These are phyloP conservation scores for Formicarius rufipectus DNA, from an alignment of 2,113 vertebrate genomes.

Conservation along the genomic window DNA sequence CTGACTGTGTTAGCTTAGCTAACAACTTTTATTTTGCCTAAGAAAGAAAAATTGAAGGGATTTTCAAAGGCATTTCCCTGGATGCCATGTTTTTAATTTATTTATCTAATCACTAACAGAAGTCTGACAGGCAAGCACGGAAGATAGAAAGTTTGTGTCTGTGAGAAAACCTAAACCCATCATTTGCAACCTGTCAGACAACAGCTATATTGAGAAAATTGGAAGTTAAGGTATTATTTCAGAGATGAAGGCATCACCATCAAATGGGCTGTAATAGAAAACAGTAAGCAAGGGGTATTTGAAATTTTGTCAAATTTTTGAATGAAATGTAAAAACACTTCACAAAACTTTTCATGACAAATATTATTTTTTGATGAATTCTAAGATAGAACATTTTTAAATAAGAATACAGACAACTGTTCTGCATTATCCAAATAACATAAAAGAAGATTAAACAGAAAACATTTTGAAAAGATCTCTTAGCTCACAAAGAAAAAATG, in stretches of 20 bases:
- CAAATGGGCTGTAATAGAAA: not conserved
- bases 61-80: constrained; percentile 19
- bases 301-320: not conserved
- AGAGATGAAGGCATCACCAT: not conserved
- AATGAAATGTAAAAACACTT: not conserved
- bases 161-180: not conserved
- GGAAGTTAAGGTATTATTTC: not conserved
- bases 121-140: not conserved
- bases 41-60: constrained; percentile 42
- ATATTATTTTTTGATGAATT: not conserved
- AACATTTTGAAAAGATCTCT: constrained; percentile 42
- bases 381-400: not conserved
- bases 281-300: not conserved
- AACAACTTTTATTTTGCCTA: constrained; percentile 56
- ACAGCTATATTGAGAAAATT: not conserved
- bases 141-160: not conserved
- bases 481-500: constrained; percentile 28
- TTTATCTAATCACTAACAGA: constrained; percentile 15
- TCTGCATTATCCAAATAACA: constrained; percentile 17
- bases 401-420: constrained; percentile 18
- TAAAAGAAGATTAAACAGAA: constrained; percentile 37
- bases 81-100: constrained; percentile 27
- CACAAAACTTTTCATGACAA: not conserved
- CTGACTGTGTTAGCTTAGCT: constrained; percentile 32
- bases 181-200: not conserved